Evolutionary conservation across 2,888 invertebrate species (phyloP), one percentile per base, ranked within the genome.

Genomic region (Stenurella melanura): DNA sequence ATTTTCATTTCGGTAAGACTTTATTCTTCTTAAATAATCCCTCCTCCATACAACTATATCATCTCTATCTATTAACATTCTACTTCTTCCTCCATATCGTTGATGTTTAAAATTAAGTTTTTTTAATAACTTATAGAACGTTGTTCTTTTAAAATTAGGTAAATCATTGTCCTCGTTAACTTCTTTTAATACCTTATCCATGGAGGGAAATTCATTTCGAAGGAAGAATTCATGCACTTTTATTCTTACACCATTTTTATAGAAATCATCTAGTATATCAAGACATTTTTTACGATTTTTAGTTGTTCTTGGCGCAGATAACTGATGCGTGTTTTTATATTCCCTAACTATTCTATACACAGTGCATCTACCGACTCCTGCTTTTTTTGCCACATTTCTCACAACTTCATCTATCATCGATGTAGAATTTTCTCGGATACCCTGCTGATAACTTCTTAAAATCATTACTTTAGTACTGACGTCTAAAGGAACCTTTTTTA

Each of bases 391-490:
- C 11, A 21, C 30, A 30, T 30, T 21, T 30, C 21, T 61, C 30
- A 21, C 61, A 21, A 26, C n/a, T 3, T 61, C 61, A 12, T 11
- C n/a, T 3, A 21, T 1, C 1, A 17, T 3, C n/a, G 30, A 30
- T 30, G 30, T 30, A 30, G 30, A 26, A 61, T 61, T 61, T 15
- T 61, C 26, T 61, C 21, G 61, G 3, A 26, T 5, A 3, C 21
- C 61, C 2, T 61, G 19, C 0, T 61, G 18, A 61, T 61, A 61
- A 11, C 30, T 61, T 1, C 21, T 61, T 11, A 61, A 11, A 26
- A 61, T 61, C 19, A 61, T 19, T 26, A 21, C 61, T n/a, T 61
- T 61, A 11, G 21, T 61, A 11, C 21, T 19, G 12, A 61, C 61
- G n/a, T 61, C 11, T 0, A 61, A 61, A 26, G 30, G 61, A 4